Evolutionary conservation across 1,140 invertebrate species (phyloP).

Genomic region (Bombus balteatus): DNA sequence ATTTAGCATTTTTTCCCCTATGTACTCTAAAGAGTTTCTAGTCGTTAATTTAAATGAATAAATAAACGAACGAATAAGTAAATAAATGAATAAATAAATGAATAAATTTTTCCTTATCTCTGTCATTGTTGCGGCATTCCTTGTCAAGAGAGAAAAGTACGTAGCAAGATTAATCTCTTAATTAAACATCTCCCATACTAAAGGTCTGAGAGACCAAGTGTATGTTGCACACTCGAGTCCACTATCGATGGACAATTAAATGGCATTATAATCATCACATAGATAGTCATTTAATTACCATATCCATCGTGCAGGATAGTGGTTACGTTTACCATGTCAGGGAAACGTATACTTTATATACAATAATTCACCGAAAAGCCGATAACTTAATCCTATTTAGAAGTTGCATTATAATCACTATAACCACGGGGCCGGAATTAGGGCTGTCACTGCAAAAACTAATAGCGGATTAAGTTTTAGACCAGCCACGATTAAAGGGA

Average conservation of each 20-base stretch:
- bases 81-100: too few species aligned
- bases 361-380: slow-evolving; percentile 69
- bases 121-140: too few species aligned
- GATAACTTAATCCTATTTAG: slow-evolving; percentile 68
- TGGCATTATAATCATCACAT: background rate
- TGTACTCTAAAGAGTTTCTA: too few species aligned
- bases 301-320: background rate
- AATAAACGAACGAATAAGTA: too few species aligned
- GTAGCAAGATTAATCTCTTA: background rate
- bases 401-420: slow-evolving; percentile 68
- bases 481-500: slow-evolving; percentile 61
- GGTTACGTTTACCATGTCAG: background rate
- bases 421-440: slow-evolving; percentile 62
- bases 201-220: background rate
- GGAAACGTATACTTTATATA: slow-evolving; percentile 8
- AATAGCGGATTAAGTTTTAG: slow-evolving; percentile 70
- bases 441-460: slow-evolving; percentile 71
- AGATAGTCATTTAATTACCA: background rate
- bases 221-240: background rate
- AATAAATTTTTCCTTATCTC: too few species aligned
- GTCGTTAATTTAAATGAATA: too few species aligned
- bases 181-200: background rate
- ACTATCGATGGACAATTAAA: background rate
- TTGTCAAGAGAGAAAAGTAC: too few species aligned
- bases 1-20: too few species aligned